Evolutionary conservation across 2,113 vertebrate genomes (phyloP), one percentile per base, ranked within the genome.

Genomic region (Megaptera novaeangliae): DNA sequence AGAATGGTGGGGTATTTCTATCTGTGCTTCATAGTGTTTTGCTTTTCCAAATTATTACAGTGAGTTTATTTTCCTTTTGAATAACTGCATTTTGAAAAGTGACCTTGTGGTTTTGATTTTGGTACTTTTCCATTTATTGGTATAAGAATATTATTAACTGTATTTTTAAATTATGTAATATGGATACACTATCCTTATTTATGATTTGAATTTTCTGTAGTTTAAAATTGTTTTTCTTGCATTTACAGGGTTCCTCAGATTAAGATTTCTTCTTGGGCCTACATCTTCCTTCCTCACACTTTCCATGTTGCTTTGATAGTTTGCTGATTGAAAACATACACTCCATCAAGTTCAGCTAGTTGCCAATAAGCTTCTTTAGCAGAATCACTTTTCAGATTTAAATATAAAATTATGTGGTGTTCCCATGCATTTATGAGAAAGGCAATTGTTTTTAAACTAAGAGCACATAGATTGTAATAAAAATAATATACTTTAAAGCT

Each of bases 401-500:
- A 29, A 85, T 61, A 66, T 31, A 85, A 90, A 90, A 52, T 63
- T 68, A 88, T 52, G 18, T 66, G 31, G 23, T 15, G 3, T 68
- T 83, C 27, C 20, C 44, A 52, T 29, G 36, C 17, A 78, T 29
- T 94, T 66, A 91, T 12, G 18, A 85, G 15, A 80, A 81, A 77
- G 18, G 8, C 13, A 90, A 59, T 89, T 89, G 69, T 71, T 84
- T 83, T 92, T 86, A 95, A 96, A 90, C 44, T 92, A 71, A 90
- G 29, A 91, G 7, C 14, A 95, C 3, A 36, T 8, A 75, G 55
- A 57, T 64, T 87, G 34, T 21, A 85, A 6, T 36, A 57, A 11
- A 66, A 11, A 55, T 49, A 55, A 94, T 9, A 78, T 41, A 93
- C 4, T 87, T 83, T 69, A 41, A 39, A 85, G 13, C 69, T 85